Evolutionary conservation across 2,113 vertebrate genomes (phyloP).

Genomic region (Megaceryle torquata): DNA sequence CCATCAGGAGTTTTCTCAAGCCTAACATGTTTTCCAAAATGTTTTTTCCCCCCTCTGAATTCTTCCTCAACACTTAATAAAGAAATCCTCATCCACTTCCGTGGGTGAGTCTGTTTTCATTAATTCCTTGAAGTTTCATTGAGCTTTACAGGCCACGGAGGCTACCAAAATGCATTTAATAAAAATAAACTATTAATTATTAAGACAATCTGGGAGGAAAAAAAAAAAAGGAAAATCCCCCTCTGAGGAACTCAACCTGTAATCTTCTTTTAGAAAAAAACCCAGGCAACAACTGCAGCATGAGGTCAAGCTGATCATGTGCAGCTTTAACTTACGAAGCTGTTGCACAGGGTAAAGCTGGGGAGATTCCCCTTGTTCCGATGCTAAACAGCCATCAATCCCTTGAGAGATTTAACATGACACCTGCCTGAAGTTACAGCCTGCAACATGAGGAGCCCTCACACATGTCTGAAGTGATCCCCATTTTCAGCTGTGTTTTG

Average conservation of each 20-base stretch:
- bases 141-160: not conserved
- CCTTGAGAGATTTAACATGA: not conserved
- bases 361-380: not conserved
- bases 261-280: not conserved
- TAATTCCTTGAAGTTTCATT: not conserved
- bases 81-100: not conserved
- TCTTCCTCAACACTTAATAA: not conserved
- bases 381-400: not conserved
- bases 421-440: not conserved
- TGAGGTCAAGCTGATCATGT: constrained; percentile 37
- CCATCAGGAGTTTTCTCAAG: not conserved
- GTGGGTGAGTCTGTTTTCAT: not conserved
- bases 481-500: not conserved
- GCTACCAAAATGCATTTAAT: not conserved
- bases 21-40: not conserved
- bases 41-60: not conserved
- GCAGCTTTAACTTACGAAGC: not conserved
- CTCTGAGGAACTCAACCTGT: not conserved
- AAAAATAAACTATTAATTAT: not conserved
- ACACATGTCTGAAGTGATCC: not conserved
- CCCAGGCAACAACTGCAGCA: not conserved
- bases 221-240: not conserved
- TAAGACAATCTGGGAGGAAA: not conserved
- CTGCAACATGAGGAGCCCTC: not conserved
- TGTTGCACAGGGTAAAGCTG: not conserved